A percentile compares a stretch with the other conserved stretches of the same genome.
These are phyloP conservation scores for Pholis gunnellus DNA, from an alignment of 2,113 vertebrate genomes.

Conservation along the genomic window DNA sequence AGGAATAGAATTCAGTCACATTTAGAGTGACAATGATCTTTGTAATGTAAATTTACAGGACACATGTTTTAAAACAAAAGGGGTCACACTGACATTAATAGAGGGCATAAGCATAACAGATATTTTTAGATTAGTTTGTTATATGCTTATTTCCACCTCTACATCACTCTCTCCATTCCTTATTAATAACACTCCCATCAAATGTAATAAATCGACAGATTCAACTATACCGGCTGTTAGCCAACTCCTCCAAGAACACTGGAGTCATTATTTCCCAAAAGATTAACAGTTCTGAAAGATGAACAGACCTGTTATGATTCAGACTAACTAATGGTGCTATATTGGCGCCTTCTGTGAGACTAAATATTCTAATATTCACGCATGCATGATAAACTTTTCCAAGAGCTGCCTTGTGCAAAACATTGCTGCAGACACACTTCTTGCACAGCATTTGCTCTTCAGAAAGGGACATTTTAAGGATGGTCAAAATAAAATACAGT, in stretches of 20 bases:
- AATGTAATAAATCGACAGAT: background rate
- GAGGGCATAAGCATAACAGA: background rate
- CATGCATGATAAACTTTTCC: slow-evolving; percentile 37
- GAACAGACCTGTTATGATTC: slow-evolving; percentile 53
- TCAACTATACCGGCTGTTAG: background rate
- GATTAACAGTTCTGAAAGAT: slow-evolving; percentile 27
- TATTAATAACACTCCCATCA: background rate
- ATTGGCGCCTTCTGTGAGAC: slow-evolving; percentile 40
- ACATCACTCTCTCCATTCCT: background rate
- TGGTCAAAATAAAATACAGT: background rate
- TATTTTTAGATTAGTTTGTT: background rate
- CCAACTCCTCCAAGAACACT: slow-evolving; percentile 1
- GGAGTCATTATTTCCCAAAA: slow-evolving; percentile 17
- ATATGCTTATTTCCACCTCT: background rate
- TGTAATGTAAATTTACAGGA: background rate
- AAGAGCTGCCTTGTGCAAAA: slow-evolving; percentile 9
- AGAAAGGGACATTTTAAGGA: background rate
- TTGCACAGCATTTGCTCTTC: slow-evolving; percentile 11
- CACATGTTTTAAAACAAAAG: background rate
- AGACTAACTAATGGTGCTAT: slow-evolving; percentile 23
- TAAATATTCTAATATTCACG: slow-evolving; percentile 29
- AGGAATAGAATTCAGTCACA: background rate
- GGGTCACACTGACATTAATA: background rate
- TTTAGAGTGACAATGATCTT: background rate
- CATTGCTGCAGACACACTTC: slow-evolving; percentile 5